phyloP scores from a whole-genome alignment of 1,140 invertebrate genomes.

The Drosophila punjabiensis region DNA sequence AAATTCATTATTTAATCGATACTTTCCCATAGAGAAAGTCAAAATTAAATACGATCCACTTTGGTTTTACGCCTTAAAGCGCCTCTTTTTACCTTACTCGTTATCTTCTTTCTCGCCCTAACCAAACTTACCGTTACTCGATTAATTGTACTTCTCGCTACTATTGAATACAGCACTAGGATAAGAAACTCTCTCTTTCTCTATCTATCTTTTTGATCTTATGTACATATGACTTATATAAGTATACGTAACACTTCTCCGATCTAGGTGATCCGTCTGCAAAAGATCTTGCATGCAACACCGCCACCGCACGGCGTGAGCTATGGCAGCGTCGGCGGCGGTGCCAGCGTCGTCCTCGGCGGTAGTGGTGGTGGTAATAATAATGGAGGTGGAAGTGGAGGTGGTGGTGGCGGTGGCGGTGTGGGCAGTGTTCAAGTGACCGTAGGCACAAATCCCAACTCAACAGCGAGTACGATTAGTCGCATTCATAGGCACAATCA shows the following conservation, averaged over 20 bases:
- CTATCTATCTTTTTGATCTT: conserved; percentile 1
- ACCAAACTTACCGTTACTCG: conserved; percentile 11
- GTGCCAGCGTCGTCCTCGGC: conserved; percentile 45
- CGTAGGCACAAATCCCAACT: conserved; percentile 84
- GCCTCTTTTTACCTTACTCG: conserved; percentile 12
- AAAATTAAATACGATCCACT: background rate
- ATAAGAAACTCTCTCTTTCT: conserved; percentile 27
- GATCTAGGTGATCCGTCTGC: conserved; percentile 83
- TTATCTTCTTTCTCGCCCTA: conserved; percentile 23
- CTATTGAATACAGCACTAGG: conserved; percentile 31
- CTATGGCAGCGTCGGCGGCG: conserved; percentile 68
- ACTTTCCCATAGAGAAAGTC: background rate
- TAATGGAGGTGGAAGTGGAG: conserved; percentile 25
- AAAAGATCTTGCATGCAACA: conserved; percentile 85
- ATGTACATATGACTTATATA: conserved; percentile 45
- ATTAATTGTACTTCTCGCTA: conserved; percentile 30
- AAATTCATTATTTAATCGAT: background rate
- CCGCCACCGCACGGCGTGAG: conserved; percentile 78
- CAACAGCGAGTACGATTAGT: conserved; percentile 85
- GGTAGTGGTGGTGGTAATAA: conserved; percentile 15
- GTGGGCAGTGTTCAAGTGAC: conserved; percentile 83
- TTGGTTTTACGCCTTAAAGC: conserved; percentile 13
- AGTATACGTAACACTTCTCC: conserved; percentile 70
- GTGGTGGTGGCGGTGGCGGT: conserved; percentile 40
- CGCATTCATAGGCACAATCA: conserved; percentile 85